Percentiles rank a stretch among this genome's conserved stretches.
Evolutionary conservation across 2,797 vertebrate genomes (phyloP).

Genomic region (Ibycter americanus): DNA sequence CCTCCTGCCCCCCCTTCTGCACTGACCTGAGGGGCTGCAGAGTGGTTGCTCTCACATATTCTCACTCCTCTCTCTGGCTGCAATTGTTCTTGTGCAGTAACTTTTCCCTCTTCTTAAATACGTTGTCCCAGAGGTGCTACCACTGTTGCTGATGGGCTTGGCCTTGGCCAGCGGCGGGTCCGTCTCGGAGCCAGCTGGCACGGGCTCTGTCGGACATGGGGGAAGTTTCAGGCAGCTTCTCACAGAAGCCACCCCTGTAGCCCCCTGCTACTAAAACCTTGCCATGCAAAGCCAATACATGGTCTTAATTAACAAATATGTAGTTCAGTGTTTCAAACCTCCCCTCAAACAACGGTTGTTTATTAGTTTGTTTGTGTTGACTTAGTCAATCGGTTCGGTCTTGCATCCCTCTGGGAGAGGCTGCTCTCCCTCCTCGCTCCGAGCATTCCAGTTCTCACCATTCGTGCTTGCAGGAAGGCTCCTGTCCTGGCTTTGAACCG

Average conservation of each 20-base stretch:
- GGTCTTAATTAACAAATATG: neutral
- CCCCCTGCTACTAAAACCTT: neutral
- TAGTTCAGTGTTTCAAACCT: neutral
- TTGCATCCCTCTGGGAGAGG: neutral
- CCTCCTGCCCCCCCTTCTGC: too few relatives aligned
- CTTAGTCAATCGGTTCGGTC: neutral
- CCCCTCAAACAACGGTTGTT: neutral
- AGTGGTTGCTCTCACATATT: too few relatives aligned
- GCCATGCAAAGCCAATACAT: neutral
- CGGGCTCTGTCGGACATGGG: too few relatives aligned
- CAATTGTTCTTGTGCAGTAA: too few relatives aligned
- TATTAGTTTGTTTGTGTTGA: neutral
- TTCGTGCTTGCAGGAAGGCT: neutral
- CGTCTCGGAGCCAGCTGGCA: neutral
- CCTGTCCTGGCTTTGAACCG: neutral
- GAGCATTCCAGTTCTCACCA: neutral
- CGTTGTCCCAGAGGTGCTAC: neutral
- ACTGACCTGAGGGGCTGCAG: too few relatives aligned
- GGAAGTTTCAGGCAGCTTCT: neutral
- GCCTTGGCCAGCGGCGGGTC: neutral
- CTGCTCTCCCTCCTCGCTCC: neutral
- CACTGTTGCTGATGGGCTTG: too few relatives aligned
- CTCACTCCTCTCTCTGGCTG: too few relatives aligned
- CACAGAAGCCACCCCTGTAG: neutral
- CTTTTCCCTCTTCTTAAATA: neutral